Evolutionary conservation across 1,140 invertebrate genomes (phyloP).

Genomic region (Drosophila takahashii): DNA sequence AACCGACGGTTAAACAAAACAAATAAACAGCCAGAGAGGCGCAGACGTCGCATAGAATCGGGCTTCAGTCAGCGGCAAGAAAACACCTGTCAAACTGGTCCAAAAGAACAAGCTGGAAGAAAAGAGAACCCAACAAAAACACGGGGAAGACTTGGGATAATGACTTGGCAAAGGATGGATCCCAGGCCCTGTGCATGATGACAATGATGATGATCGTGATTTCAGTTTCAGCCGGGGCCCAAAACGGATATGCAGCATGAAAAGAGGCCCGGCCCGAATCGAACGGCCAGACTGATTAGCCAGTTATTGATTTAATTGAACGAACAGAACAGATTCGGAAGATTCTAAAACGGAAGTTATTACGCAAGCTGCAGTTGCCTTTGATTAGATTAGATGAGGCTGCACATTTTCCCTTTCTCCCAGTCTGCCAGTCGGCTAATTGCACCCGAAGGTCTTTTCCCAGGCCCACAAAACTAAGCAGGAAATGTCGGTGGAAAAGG

Average conservation of each 20-base stretch:
- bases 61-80: conserved; percentile 80
- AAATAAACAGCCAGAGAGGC: conserved; percentile 43
- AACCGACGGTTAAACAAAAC: conserved; percentile 42
- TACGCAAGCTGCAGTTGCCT: conserved; percentile 50
- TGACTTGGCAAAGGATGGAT: conserved; percentile 70
- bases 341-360: conserved; percentile 71
- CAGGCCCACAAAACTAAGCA: conserved; percentile 48
- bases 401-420: conserved; percentile 49
- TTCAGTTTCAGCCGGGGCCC: conserved; percentile 5
- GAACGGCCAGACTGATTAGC: conserved; percentile 60
- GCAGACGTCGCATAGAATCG: conserved; percentile 77
- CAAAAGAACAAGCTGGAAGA: conserved; percentile 43
- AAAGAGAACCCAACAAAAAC: neutral
- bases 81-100: conserved; percentile 82
- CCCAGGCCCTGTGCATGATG: conserved; percentile 21
- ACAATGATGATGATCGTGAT: conserved; percentile 49
- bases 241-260: conserved; percentile 65
- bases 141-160: conserved; percentile 45
- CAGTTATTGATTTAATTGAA: conserved; percentile 73
- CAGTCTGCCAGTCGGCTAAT: conserved; percentile 43
- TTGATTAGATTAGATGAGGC: conserved; percentile 78
- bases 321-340: conserved; percentile 30
- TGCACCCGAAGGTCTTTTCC: conserved; percentile 37
- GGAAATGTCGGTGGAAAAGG: conserved; percentile 46
- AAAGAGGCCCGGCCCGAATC: conserved; percentile 11